Base-by-base conservation (phyloP, 2,888 invertebrate genomes). In the Philaethria dido region DNA sequence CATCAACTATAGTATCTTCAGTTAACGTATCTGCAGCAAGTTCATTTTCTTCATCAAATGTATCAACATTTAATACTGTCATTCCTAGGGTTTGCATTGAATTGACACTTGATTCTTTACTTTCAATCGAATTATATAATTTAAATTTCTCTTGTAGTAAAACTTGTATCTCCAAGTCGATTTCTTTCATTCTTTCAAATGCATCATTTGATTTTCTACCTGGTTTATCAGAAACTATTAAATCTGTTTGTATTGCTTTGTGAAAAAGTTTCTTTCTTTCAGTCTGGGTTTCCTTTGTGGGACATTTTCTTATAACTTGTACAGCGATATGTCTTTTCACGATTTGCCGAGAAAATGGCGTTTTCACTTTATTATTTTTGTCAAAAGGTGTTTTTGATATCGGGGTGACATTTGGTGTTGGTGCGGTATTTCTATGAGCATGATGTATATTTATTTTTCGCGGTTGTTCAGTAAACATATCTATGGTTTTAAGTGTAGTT, bases 141-240 rank as follows among this genome's bases (percentile, higher is more conserved):
- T 92, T 89, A 77, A 94, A 93, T 75, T 94, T 94, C 76, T 94
- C 94, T 76, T 93, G 92, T 72, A 94, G 80, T 55, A 94, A 79
- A 45, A 87, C 87, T 73, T 94, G 93, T 74, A 94, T 94, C 77
- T 94, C 93, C 69, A 93, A 78, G 74, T 94, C 94, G 66, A 94
- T 94, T 77, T 94, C 92, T 72, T 93, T 93, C 93, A 94, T 94
- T 78, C 94, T 89, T 62, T 93, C 90, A 75, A 94, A 86, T 9
- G 93, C 80, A 62, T 88, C 88, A 62, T 78, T 82, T 18, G 85
- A 74, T 69, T 77, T 80, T 0, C 72, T 44, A 57, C 68, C 73
- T 25, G 74, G 78, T 65, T 76, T 79, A 44, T 77, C 71, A 29
- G 70, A 62, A 50, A 61, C 39, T 16, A 64, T 45, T 54, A 80